Evolutionary conservation across 2,113 vertebrate species (phyloP).

Genomic region (Arizona elegans): DNA sequence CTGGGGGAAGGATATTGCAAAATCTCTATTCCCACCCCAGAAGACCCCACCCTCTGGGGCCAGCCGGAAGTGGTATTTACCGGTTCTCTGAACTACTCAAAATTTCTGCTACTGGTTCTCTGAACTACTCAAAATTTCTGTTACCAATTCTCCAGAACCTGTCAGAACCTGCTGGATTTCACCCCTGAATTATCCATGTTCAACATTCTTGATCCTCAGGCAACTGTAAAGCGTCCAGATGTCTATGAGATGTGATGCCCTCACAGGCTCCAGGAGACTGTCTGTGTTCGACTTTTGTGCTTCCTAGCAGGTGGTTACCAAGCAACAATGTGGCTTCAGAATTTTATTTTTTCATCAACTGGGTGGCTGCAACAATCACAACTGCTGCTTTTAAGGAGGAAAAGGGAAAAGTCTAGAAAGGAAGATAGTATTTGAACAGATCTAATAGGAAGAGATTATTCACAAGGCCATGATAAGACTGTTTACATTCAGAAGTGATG

Average conservation of each 20-base stretch:
- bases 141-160: no score
- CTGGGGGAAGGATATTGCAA: no score
- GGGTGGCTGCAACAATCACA: background rate
- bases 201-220: constrained; percentile 15
- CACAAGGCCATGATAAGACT: constrained; percentile 18
- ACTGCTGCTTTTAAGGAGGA: constrained; percentile 12
- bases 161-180: no score
- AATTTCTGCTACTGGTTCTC: no score
- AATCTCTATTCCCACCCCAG: no score
- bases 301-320: constrained; percentile 46
- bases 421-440: background rate
- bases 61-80: no score
- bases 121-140: no score
- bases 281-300: background rate
- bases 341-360: background rate
- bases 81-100: no score
- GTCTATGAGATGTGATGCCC: background rate
- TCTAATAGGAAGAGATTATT: background rate
- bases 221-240: constrained; percentile 32
- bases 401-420: background rate
- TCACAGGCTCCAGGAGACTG: background rate
- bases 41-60: no score
- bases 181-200: fast-evolving
- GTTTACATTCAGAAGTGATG: constrained; percentile 13
- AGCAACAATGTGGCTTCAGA: constrained; percentile 39